These are phyloP conservation scores for Fulmarus glacialis DNA, from an alignment of 2,113 vertebrate species.

Conservation along the genomic window DNA sequence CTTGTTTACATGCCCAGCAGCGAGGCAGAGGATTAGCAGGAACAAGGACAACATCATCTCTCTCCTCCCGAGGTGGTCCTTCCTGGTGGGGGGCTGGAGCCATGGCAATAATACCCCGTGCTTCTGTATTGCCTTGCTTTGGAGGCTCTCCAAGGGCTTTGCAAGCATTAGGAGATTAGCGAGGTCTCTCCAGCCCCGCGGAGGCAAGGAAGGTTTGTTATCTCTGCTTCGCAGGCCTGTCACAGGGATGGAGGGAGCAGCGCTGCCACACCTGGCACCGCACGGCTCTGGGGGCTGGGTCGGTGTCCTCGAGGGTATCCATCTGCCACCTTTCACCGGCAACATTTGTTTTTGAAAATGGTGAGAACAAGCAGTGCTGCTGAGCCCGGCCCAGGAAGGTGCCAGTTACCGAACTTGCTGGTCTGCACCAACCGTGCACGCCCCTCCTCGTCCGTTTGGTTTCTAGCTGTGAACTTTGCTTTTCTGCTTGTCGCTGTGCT, in stretches of 20 bases:
- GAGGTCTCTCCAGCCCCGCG: background rate
- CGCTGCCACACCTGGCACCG: background rate
- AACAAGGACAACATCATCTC: background rate
- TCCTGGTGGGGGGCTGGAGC: background rate
- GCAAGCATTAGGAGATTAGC: background rate
- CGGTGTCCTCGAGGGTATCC: background rate
- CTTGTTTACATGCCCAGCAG: background rate
- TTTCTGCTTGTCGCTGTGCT: background rate
- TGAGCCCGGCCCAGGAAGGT: background rate
- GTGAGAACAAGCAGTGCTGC: background rate
- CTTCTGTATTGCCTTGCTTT: background rate
- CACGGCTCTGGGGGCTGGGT: background rate
- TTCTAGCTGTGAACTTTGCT: background rate
- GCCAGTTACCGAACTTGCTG: background rate
- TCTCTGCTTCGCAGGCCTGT: background rate
- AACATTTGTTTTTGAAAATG: background rate
- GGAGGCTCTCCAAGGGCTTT: background rate
- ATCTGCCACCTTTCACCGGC: background rate
- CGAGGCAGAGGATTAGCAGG: background rate
- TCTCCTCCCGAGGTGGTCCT: background rate
- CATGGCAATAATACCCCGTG: fast-evolving
- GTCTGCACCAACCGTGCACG: background rate
- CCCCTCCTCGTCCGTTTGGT: background rate
- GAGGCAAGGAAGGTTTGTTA: background rate
- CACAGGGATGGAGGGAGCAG: background rate